Percentiles rank a stretch among this genome's conserved stretches.
Conservation (phyloP, 2,113 vertebrate species). For the Calcarius ornatus region DNA sequence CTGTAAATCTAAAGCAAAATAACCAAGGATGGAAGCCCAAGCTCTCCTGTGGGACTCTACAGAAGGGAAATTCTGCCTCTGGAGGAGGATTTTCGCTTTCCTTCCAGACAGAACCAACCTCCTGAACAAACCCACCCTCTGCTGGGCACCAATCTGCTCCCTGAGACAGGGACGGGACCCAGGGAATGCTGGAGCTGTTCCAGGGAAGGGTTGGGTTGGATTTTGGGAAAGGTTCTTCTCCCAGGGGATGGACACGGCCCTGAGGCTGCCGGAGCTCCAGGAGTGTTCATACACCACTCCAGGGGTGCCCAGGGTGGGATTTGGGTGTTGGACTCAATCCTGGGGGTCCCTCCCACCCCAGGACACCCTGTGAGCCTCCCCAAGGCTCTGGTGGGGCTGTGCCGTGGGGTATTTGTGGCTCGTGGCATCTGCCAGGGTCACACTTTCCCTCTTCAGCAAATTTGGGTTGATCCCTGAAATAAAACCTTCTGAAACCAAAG, state of each 20-base stretch:
- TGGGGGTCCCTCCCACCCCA: neutral
- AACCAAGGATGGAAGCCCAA: neutral
- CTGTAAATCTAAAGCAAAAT: neutral
- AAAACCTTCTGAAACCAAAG: neutral
- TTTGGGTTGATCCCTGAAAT: neutral
- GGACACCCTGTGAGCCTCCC: neutral
- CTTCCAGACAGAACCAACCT: neutral
- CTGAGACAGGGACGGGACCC: neutral
- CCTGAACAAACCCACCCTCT: neutral
- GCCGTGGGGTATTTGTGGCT: neutral
- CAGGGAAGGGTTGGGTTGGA: accelerated
- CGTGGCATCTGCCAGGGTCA: neutral
- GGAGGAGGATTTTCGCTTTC: neutral
- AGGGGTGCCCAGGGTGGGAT: neutral
- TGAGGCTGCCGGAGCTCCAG: no score
- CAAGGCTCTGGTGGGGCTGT: neutral
- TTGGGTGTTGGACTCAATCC: neutral
- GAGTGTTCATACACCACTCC: accelerated
- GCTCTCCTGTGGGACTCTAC: neutral
- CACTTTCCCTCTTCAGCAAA: neutral
- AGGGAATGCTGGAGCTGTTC: neutral
- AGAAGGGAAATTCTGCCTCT: neutral
- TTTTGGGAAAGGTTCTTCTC: neutral
- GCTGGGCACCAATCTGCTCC: neutral
- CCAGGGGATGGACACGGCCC: no score